These are phyloP conservation scores for Calcarius lapponicus DNA, from an alignment of 2,797 vertebrate species.

Conservation along the genomic window DNA sequence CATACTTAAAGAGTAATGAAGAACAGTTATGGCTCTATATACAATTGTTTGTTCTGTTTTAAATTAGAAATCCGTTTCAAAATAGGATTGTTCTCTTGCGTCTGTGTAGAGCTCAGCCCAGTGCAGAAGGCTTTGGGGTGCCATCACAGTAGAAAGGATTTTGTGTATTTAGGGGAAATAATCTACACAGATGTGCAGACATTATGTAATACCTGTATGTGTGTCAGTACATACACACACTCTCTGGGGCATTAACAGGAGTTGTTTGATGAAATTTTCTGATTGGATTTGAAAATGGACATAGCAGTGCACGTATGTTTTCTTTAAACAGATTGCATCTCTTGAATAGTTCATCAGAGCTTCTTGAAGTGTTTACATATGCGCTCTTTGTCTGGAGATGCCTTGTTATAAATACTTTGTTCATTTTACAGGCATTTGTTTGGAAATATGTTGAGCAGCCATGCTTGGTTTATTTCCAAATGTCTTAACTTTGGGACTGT, in stretches of 20 bases:
- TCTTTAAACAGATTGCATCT: background rate
- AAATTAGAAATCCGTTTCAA: background rate
- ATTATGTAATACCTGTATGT: background rate
- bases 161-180: background rate
- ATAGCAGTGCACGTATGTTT: background rate
- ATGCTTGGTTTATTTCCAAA: conserved; percentile 1
- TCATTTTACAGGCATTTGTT: conserved; percentile 14
- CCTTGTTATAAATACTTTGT: conserved; percentile 18
- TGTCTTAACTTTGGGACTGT: background rate
- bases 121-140: background rate
- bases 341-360: conserved; percentile 1
- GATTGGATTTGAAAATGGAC: background rate
- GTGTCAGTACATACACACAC: background rate
- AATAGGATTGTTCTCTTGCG: background rate
- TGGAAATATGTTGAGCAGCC: conserved; percentile 19
- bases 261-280: background rate
- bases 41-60: background rate
- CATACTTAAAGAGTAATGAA: background rate
- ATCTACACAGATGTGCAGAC: background rate
- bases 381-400: background rate
- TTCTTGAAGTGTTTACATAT: conserved; percentile 11
- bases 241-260: background rate
- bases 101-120: background rate
- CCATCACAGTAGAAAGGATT: background rate
- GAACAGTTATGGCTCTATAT: background rate